A percentile compares a stretch with the other conserved stretches of the same genome.
phyloP scores from a whole-genome alignment of 2,113 vertebrate genomes.

The Ursus arctos region DNA sequence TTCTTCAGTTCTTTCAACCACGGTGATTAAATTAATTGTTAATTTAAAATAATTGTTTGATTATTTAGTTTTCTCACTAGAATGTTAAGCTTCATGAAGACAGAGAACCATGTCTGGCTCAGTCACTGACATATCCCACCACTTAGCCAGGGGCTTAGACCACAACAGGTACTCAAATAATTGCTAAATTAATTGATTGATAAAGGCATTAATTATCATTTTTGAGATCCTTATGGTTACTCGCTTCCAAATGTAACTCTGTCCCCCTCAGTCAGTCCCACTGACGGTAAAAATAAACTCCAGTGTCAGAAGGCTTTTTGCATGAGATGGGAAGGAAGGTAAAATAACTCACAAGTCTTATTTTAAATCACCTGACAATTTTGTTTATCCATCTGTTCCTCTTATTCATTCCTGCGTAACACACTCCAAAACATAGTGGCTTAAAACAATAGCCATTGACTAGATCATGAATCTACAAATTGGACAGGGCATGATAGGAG shows the following conservation, averaged over 20 bases:
- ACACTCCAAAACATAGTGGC: not conserved
- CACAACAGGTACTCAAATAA: not conserved
- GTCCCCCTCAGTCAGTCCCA: not conserved
- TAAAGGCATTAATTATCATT: not conserved
- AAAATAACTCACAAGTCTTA: slow-evolving; percentile 19
- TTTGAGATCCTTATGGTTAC: slow-evolving; percentile 13
- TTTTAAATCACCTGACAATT: slow-evolving; percentile 27
- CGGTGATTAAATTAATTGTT: not conserved
- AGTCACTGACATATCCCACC: not conserved
- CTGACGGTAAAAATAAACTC: not conserved
- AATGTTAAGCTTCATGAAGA: slow-evolving; percentile 16
- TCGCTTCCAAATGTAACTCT: slow-evolving; percentile 27
- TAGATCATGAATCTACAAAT: not conserved
- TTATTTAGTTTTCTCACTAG: not conserved
- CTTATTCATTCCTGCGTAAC: not conserved
- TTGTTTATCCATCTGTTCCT: slow-evolving; percentile 42
- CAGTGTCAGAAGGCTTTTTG: not conserved
- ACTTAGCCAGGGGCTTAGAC: not conserved
- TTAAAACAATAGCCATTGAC: not conserved
- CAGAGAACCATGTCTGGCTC: not conserved
- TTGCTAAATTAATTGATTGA: not conserved
- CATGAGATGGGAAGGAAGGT: not conserved
- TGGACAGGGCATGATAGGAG: not conserved
- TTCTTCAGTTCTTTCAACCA: not conserved
- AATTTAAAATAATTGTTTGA: not conserved